phyloP scores from a whole-genome alignment of 2,797 vertebrate species.

The Schizopygopsis malacanthus region DNA sequence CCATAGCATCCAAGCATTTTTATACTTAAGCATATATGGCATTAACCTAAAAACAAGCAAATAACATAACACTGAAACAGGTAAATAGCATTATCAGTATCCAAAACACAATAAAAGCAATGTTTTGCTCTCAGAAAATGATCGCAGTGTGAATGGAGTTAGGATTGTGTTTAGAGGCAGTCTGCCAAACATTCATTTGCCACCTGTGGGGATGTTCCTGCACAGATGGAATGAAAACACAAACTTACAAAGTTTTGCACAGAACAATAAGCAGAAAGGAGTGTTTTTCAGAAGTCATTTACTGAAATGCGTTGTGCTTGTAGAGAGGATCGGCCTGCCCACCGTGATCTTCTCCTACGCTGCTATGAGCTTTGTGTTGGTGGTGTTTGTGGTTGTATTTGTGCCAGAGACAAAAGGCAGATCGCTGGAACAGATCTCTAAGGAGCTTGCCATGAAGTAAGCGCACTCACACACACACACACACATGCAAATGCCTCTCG shows the following conservation, averaged over 20 bases:
- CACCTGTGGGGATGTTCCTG: constrained; percentile 29
- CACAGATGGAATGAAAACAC: constrained; percentile 30
- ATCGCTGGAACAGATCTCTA: constrained; percentile 93
- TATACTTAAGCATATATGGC: neutral
- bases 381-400: constrained; percentile 88
- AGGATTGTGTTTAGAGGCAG: constrained; percentile 17
- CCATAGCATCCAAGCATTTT: neutral
- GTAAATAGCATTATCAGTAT: neutral
- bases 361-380: constrained; percentile 86
- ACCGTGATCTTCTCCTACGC: constrained; percentile 91
- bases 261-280: neutral
- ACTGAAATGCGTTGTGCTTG: constrained; percentile 45
- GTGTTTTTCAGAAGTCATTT: neutral
- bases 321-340: constrained; percentile 88
- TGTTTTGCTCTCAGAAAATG: neutral
- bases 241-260: neutral
- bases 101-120: neutral
- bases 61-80: neutral
- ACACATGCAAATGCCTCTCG: neutral
- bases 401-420: constrained; percentile 92
- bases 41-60: neutral
- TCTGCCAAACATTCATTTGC: neutral
- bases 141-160: neutral
- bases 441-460: constrained; percentile 88
- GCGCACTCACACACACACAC: neutral